Evolutionary conservation across 1,140 invertebrate species (phyloP).

Genomic region (Caenorhabditis latens): DNA sequence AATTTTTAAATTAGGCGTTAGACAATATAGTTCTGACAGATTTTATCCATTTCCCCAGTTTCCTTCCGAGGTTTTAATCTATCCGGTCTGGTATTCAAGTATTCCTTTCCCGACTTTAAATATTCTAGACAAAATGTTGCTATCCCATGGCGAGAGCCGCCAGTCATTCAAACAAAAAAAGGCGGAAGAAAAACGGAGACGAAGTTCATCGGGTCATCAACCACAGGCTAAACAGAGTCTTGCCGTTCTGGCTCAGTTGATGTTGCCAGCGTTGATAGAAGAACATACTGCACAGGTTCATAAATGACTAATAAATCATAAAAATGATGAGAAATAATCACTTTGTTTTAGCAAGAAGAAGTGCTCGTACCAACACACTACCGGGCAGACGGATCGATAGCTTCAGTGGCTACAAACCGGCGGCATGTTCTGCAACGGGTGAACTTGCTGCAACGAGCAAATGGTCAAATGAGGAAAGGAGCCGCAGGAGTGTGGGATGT

Average conservation of each 20-base stretch:
- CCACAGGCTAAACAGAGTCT: slow-evolving; percentile 55
- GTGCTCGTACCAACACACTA: background rate
- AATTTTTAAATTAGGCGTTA: no score
- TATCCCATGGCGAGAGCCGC: slow-evolving; percentile 15
- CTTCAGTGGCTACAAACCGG: background rate
- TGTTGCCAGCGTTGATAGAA: slow-evolving; percentile 53
- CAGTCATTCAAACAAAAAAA: slow-evolving; percentile 36
- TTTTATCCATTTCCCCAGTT: no score
- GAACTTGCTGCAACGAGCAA: slow-evolving; percentile 25
- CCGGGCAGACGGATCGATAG: background rate
- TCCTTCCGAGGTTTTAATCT: no score
- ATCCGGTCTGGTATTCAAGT: no score
- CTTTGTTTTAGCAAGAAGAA: slow-evolving; percentile 33
- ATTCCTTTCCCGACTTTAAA: background rate
- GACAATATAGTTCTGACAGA: no score
- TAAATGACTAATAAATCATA: background rate
- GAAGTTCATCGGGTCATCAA: background rate
- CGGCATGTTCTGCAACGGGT: slow-evolving; percentile 1
- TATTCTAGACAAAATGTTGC: background rate
- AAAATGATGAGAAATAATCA: background rate
- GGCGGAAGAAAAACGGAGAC: background rate
- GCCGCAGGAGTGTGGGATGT: slow-evolving; percentile 52
- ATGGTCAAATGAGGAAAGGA: slow-evolving; percentile 47
- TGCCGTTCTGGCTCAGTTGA: slow-evolving; percentile 50
- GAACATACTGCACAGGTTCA: slow-evolving; percentile 15